phyloP scores from a whole-genome alignment of 2,113 vertebrate genomes.

The Cyanoderma ruficeps region DNA sequence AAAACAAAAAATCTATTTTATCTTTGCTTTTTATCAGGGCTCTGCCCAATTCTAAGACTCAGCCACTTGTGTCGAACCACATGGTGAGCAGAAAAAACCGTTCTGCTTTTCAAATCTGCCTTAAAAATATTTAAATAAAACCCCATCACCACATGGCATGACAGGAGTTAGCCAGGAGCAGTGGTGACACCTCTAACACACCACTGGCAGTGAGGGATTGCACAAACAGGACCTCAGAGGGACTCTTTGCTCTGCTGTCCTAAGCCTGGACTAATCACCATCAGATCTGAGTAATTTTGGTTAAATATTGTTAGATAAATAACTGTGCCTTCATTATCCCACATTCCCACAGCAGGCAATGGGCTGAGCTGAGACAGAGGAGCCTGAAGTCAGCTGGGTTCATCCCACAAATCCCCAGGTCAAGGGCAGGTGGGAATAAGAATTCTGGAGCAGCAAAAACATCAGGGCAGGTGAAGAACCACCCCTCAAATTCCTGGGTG shows the following conservation, averaged over 20 bases:
- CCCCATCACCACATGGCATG: neutral
- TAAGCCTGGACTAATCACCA: neutral
- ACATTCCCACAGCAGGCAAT: fast-evolving
- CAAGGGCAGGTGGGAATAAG: neutral
- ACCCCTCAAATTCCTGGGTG: fast-evolving
- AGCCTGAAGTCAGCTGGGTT: neutral
- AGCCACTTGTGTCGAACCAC: neutral
- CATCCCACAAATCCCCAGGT: neutral
- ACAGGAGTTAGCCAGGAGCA: neutral
- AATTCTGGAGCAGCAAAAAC: neutral
- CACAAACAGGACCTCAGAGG: neutral
- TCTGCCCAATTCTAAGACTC: neutral
- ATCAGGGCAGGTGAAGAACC: neutral
- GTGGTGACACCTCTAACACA: neutral
- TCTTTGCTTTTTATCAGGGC: neutral
- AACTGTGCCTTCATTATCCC: neutral
- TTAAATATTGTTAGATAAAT: neutral
- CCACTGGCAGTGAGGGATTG: neutral
- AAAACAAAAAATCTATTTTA: neutral
- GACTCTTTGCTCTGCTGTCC: neutral
- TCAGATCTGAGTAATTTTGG: neutral
- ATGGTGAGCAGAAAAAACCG: fast-evolving
- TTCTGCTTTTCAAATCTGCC: neutral
- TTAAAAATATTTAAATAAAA: neutral
- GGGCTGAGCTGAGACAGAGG: neutral